Base-by-base conservation (phyloP, 1,140 invertebrate genomes). In the Psix sp. region DNA sequence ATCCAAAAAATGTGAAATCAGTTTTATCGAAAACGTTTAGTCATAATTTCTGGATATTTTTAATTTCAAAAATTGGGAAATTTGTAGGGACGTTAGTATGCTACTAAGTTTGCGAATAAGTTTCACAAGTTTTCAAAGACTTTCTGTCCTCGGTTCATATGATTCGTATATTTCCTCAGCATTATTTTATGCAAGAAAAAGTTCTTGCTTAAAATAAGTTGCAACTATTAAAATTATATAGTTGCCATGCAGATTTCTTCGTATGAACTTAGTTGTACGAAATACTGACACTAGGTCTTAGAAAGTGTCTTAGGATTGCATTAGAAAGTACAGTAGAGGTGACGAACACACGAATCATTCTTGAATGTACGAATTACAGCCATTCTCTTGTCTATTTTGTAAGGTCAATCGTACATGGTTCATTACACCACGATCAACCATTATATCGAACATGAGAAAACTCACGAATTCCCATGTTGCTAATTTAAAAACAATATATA, bases 371-470 rank as follows among this genome's bases (percentile, higher is more conserved):
- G 39, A 33, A 42, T 48, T 62, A 52, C 62, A 46, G 52, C 54
- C 70, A 43, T 62, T 74, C 70, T 74, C 70, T 60, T 60, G 62
- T 73, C 54, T 60, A 73, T 73, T 73, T 66, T 66, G 70, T 73
- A 73, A 73, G 70, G 70, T 73, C 70, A 73, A 66, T 73, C 70
- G 70, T 66, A 73, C 70, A 73, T 52, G 60, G 70, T 73, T 73
- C 70, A 73, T 73, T 73, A 73, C 43, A 31, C 54, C 49, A 40
- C 21, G 54, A 46, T 54, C 54, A 65, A 54, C 70, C 60, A 60
- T 62, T 62, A 73, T 60, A 54, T 35, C 54, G 39, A 48, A 10
- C 49, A 29, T 4, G 49, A 65, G n/a, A 54, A 46, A 39, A 46
- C 26, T 24, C 24, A 31, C 40, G 35, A 16, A 40, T 39, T 48